phyloP scores from a whole-genome alignment of 1,140 invertebrate genomes.

The Listronotus oregonensis region DNA sequence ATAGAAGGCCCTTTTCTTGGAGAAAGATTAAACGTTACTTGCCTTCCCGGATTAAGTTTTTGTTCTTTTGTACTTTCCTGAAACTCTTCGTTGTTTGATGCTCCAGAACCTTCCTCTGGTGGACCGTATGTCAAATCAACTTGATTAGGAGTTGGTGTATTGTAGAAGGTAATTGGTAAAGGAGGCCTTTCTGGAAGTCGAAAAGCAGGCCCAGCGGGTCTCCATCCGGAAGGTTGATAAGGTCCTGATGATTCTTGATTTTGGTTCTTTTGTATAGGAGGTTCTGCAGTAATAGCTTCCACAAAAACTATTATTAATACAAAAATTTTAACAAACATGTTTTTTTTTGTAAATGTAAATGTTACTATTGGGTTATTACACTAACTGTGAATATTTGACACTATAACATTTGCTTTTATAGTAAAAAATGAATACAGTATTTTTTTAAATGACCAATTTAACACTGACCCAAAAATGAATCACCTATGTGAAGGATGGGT shows the following conservation, averaged over 20 bases:
- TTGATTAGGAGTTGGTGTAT: not conserved
- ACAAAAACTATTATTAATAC: not conserved
- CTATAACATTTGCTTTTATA: not conserved
- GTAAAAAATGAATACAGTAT: not conserved
- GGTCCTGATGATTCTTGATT: conserved; percentile 8
- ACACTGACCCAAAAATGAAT: conserved; percentile 7
- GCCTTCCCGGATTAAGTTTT: too few species aligned
- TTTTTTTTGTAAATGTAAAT: not conserved
- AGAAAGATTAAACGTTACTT: too few species aligned
- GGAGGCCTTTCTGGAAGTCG: conserved; percentile 18
- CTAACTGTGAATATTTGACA: too few species aligned
- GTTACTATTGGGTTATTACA: not conserved
- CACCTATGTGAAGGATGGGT: conserved; percentile 5
- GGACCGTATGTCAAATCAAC: conserved; percentile 4
- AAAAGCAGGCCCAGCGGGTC: conserved; percentile 34
- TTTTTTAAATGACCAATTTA: conserved; percentile 3
- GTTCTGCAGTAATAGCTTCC: not conserved
- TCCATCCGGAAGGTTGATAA: conserved; percentile 38
- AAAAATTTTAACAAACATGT: not conserved
- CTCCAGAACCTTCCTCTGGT: not conserved
- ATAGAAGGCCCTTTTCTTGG: too few species aligned
- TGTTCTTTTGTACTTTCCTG: not conserved
- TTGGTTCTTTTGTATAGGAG: not conserved
- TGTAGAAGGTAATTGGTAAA: not conserved
- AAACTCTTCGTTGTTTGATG: not conserved